Evolutionary conservation across 2,888 invertebrate genomes (phyloP).

Genomic region (Callosobruchus maculatus): DNA sequence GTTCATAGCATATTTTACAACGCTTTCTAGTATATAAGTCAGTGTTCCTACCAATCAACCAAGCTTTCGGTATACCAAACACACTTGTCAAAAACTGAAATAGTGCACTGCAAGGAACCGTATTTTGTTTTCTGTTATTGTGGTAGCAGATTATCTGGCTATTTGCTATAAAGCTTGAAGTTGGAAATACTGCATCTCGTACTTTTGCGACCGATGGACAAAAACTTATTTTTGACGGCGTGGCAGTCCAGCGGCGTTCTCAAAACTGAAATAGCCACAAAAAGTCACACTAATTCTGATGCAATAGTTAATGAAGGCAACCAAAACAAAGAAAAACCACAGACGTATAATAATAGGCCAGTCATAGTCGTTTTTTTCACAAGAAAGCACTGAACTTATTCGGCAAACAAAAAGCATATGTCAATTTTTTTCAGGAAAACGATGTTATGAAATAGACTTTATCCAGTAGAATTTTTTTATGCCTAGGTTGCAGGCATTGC

Average conservation of each 20-base stretch:
- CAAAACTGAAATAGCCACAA: slow-evolving; percentile 71
- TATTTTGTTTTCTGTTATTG: neutral
- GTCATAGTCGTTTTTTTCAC: slow-evolving; percentile 17
- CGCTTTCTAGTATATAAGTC: neutral
- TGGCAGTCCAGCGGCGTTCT: slow-evolving; percentile 55
- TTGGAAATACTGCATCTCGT: neutral
- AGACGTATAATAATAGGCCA: slow-evolving; percentile 15
- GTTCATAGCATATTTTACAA: neutral
- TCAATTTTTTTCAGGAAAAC: too few species aligned
- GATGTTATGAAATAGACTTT: too few species aligned
- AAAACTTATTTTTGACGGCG: slow-evolving; percentile 33
- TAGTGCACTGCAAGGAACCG: neutral
- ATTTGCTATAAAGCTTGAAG: neutral
- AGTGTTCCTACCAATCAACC: neutral
- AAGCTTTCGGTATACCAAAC: neutral
- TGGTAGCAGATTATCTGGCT: slow-evolving; percentile 1
- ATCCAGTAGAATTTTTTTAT: too few species aligned
- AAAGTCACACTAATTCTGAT: slow-evolving; percentile 64
- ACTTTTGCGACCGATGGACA: slow-evolving; percentile 10
- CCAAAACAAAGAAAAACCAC: slow-evolving; percentile 53
- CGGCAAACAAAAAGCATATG: neutral
- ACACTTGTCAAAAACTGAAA: neutral
- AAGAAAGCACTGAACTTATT: neutral
- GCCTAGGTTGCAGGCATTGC: too few species aligned
- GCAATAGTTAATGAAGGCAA: slow-evolving; percentile 80